phyloP scores from a whole-genome alignment of 1,140 invertebrate species.

The Drosophila novamexicana region DNA sequence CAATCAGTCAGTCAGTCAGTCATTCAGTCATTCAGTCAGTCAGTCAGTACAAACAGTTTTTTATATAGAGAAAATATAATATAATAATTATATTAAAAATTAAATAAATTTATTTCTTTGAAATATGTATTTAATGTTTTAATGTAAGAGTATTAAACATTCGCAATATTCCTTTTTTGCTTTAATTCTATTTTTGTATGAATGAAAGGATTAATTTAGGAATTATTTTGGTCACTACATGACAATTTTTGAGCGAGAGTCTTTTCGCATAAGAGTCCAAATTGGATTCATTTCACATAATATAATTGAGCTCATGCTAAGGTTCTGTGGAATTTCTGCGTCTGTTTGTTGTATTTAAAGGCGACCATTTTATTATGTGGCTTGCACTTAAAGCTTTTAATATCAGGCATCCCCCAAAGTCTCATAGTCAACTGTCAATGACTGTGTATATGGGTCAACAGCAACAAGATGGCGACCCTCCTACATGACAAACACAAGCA shows the following conservation, averaged over 20 bases:
- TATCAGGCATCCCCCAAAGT: conserved; percentile 7
- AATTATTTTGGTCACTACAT: not conserved
- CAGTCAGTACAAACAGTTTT: too few relatives aligned
- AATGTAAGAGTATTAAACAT: not conserved
- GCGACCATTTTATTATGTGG: not conserved
- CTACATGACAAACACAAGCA: not conserved
- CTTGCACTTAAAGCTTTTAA: conserved; percentile 17
- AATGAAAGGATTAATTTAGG: not conserved
- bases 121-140: too few relatives aligned
- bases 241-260: not conserved
- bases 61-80: too few relatives aligned
- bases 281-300: not conserved
- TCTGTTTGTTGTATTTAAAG: not conserved
- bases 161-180: not conserved
- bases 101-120: too few relatives aligned
- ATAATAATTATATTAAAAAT: too few relatives aligned
- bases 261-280: conserved; percentile 1
- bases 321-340: not conserved
- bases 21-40: too few relatives aligned
- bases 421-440: conserved; percentile 20
- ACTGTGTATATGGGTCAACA: conserved; percentile 38
- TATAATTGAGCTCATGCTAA: conserved; percentile 1
- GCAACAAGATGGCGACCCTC: conserved; percentile 4
- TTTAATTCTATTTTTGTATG: not conserved
- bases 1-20: too few relatives aligned